These are phyloP conservation scores for Apamea sordens DNA, from an alignment of 2,888 invertebrate species.

Conservation along the genomic window DNA sequence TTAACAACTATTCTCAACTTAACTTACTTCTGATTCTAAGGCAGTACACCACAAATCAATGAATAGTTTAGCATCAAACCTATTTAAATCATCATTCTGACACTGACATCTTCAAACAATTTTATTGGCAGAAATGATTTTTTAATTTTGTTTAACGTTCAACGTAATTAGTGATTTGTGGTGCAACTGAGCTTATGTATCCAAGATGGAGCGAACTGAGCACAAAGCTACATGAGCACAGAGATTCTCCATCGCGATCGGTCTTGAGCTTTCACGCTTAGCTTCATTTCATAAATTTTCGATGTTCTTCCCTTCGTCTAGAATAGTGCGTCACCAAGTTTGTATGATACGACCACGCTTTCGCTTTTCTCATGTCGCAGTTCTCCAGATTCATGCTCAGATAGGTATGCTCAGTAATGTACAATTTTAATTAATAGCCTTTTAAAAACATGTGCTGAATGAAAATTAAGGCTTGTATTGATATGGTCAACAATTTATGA, in stretches of 20 bases:
- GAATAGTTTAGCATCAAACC: too few relatives aligned
- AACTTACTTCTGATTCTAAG: not conserved
- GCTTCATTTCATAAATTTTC: not conserved
- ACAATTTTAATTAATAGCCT: not conserved
- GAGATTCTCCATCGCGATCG: not conserved
- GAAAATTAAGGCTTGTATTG: not conserved
- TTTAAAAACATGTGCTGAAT: not conserved
- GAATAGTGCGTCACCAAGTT: conserved; percentile 1
- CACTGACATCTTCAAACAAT: too few relatives aligned
- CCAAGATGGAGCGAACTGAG: too few relatives aligned
- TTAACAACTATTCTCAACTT: not conserved
- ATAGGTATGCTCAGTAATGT: too few relatives aligned
- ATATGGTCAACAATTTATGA: not conserved
- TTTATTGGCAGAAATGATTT: too few relatives aligned
- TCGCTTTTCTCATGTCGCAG: not conserved
- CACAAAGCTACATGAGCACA: too few relatives aligned
- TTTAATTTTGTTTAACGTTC: too few relatives aligned
- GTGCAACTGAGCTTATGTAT: too few relatives aligned
- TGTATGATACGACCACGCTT: not conserved
- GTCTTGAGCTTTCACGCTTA: not conserved
- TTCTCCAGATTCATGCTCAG: not conserved
- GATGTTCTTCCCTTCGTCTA: conserved; percentile 1
- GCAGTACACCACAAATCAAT: too few relatives aligned
- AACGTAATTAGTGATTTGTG: too few relatives aligned
- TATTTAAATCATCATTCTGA: too few relatives aligned